A percentile compares a stretch with the other conserved stretches of the same genome.
Evolutionary conservation across 2,888 invertebrate genomes (phyloP).

Genomic region (Aphodius sticticus): DNA sequence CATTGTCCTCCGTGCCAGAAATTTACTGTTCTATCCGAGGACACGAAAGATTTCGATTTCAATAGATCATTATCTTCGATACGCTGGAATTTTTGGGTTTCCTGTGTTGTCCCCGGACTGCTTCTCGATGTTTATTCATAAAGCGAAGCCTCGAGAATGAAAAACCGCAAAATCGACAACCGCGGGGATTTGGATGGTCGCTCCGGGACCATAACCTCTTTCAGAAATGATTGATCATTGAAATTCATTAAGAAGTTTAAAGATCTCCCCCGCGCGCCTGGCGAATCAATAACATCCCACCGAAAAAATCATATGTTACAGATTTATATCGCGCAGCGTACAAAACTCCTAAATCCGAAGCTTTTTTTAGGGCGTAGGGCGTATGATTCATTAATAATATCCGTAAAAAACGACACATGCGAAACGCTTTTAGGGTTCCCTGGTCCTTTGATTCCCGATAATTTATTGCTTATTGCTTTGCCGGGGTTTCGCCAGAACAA

Average conservation of each 20-base stretch:
- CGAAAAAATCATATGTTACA: neutral
- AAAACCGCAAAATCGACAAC: neutral
- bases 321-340: neutral
- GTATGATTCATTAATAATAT: constrained; percentile 35
- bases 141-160: no score
- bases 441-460: constrained; percentile 29
- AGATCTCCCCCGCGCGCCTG: neutral
- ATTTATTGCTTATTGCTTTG: constrained; percentile 30
- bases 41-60: constrained; percentile 8
- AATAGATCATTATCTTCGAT: constrained; percentile 24
- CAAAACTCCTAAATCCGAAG: neutral
- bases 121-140: constrained; percentile 18
- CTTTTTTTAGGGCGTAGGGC: constrained; percentile 20
- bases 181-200: constrained; percentile 20
- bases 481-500: constrained; percentile 12
- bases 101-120: neutral
- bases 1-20: constrained; percentile 17
- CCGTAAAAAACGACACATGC: constrained; percentile 44
- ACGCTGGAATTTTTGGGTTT: constrained; percentile 16
- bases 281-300: constrained; percentile 27
- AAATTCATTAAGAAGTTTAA: neutral
- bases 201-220: constrained; percentile 9
- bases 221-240: constrained; percentile 12
- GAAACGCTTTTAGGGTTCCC: constrained; percentile 37
- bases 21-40: constrained; percentile 17